These are phyloP conservation scores for Apamea anceps DNA, from an alignment of 2,888 invertebrate species.

Conservation along the genomic window DNA sequence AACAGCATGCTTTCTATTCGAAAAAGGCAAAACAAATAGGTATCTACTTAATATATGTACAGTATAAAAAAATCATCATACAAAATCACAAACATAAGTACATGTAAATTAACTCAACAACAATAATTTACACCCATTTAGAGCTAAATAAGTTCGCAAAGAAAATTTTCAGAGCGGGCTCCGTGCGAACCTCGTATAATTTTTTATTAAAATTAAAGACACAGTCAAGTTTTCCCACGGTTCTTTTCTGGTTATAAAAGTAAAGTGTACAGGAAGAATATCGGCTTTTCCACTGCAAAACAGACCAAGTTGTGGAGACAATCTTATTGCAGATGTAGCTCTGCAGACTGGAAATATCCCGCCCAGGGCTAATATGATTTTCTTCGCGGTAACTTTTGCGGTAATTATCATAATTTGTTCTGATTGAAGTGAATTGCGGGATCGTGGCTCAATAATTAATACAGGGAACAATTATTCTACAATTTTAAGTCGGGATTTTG, in stretches of 20 bases:
- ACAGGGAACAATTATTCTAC: constrained; percentile 15
- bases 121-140: constrained; percentile 55
- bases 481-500: constrained; percentile 3
- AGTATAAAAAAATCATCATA: constrained; percentile 13
- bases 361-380: constrained; percentile 48
- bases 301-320: constrained; percentile 50
- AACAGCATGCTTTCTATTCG: no score
- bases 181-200: constrained; percentile 30
- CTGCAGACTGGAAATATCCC: constrained; percentile 30
- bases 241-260: constrained; percentile 56
- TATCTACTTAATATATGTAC: background rate
- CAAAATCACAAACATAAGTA: constrained; percentile 32
- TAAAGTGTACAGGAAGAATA: constrained; percentile 57
- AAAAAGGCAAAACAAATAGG: background rate
- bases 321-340: constrained; percentile 48
- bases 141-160: constrained; percentile 49
- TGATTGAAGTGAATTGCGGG: constrained; percentile 41
- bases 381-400: constrained; percentile 36
- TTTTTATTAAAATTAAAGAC: constrained; percentile 58
- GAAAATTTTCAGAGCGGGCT: constrained; percentile 53
- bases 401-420: constrained; percentile 47
- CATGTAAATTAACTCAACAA: constrained; percentile 42
- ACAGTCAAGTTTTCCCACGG: constrained; percentile 55
- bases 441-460: constrained; percentile 36
- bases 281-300: constrained; percentile 48